phyloP scores from a whole-genome alignment of 92 coral and sea anemone genomes.

The Siderastrea siderea region DNA sequence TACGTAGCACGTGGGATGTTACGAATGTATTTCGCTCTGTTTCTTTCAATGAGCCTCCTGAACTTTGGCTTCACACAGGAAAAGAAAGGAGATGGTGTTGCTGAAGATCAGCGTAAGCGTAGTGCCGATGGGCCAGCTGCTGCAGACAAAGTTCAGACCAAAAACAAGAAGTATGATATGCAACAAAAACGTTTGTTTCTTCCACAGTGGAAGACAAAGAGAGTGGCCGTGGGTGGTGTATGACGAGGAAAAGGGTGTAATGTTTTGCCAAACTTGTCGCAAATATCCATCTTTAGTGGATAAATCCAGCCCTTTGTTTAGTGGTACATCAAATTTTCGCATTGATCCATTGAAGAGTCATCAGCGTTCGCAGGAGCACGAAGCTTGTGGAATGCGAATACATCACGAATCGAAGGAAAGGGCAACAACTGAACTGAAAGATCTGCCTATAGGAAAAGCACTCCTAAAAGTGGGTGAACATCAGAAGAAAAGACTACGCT shows the following conservation, averaged over 20 bases:
- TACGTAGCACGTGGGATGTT: too few species aligned
- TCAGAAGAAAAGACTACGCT: too few species aligned
- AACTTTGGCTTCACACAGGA: slow-evolving; percentile 52
- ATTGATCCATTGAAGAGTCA: too few species aligned
- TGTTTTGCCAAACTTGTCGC: slow-evolving; percentile 20
- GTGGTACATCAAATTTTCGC: too few species aligned
- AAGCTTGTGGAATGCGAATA: too few species aligned
- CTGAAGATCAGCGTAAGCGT: not conserved
- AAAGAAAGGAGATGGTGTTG: slow-evolving; percentile 24
- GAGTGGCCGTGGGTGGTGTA: slow-evolving; percentile 1
- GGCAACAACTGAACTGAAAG: too few species aligned
- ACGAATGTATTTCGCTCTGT: slow-evolving; percentile 38
- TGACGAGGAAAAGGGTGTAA: slow-evolving; percentile 23
- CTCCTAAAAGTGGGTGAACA: too few species aligned
- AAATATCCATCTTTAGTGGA: too few species aligned
- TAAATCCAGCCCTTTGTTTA: too few species aligned
- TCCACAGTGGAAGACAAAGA: slow-evolving; percentile 17
- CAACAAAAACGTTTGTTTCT: slow-evolving; percentile 33
- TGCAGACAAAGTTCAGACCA: slow-evolving; percentile 33
- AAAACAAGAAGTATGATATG: slow-evolving; percentile 53
- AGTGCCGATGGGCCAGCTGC: slow-evolving; percentile 13
- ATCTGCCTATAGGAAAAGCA: too few species aligned
- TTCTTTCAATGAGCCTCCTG: slow-evolving; percentile 33
- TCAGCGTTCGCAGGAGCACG: too few species aligned
- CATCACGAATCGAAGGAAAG: too few species aligned